These are phyloP conservation scores for Bos indicus DNA, from an alignment of 2,113 vertebrate genomes.

Conservation along the genomic window DNA sequence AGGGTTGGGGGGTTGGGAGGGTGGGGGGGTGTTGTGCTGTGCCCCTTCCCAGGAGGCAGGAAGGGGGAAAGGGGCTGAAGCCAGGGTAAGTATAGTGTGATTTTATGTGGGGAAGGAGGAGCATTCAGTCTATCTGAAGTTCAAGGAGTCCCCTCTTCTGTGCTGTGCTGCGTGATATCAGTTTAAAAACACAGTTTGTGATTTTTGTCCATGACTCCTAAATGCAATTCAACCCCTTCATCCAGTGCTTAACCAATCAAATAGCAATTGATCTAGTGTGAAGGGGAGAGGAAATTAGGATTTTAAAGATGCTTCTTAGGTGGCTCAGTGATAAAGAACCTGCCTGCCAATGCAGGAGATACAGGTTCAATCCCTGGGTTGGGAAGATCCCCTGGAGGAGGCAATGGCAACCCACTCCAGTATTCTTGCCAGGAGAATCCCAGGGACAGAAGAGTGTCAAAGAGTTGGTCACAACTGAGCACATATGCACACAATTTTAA, in stretches of 20 bases:
- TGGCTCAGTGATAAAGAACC: background rate
- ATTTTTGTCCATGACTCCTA: background rate
- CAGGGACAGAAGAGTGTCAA: background rate
- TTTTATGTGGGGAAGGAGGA: background rate
- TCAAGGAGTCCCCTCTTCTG: background rate
- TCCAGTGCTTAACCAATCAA: background rate
- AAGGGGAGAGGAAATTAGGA: background rate
- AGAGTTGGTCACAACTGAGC: background rate
- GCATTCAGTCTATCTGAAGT: background rate
- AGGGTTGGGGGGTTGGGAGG: too few species aligned
- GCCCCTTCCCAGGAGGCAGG: background rate
- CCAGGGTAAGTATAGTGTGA: background rate
- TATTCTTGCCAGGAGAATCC: background rate
- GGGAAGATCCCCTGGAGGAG: background rate
- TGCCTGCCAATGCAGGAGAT: background rate
- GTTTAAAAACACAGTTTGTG: background rate
- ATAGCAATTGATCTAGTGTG: background rate
- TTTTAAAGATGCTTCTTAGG: background rate
- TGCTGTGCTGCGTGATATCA: background rate
- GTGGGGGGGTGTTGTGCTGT: background rate
- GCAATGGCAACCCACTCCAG: background rate
- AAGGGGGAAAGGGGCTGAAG: background rate
- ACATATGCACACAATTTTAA: background rate
- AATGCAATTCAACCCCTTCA: background rate
- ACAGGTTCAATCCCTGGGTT: background rate